Evolutionary conservation across 1,140 invertebrate genomes (phyloP), one percentile per base, ranked within the genome.

Genomic region (Cydia pomonella): DNA sequence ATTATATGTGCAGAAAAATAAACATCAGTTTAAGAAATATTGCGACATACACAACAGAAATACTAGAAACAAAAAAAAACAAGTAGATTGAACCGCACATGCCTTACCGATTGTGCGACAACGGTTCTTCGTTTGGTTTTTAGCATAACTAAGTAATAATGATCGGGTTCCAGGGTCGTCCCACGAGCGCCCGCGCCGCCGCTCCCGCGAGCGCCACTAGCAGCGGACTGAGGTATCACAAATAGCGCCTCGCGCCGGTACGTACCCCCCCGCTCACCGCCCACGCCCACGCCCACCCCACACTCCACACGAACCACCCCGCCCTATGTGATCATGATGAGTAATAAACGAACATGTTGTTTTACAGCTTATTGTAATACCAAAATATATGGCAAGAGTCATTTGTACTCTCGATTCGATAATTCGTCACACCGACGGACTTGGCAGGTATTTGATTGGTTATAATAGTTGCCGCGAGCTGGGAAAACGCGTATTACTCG

Each of bases 371-470:
- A 84, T 84, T 85, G 83, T 91, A 87, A 89, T 89, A 87, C 86
- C 88, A 91, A 91, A 90, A 90, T 90, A 87, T 86, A 88, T 90
- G 89, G 89, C 91, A 91, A 87, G 85, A 84, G 82, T 87, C 81
- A 82, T 84, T 85, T 88, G 86, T 85, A 88, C 84, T 84, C 87
- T 84, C 33, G 33, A 88, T 89, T 91, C 84, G 83, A 79, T 92
- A 91, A 83, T 88, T 91, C 90, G 90, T 87, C 91, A 88, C 91
- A 88, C 91, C 91, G 88, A 90, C 90, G 91, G 91, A 92, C 81
- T 84, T 90, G 85, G 84, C 91, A 92, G 91, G 91, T 92, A 92
- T 90, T 92, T 91, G 84, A 92, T 90, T 92, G 86, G 91, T 92
- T 89, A 88, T 89, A 90, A 87, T 89, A 92, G 89, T 87, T 84